phyloP scores from a whole-genome alignment of 1,140 invertebrate genomes.

The Megalopta genalis region DNA sequence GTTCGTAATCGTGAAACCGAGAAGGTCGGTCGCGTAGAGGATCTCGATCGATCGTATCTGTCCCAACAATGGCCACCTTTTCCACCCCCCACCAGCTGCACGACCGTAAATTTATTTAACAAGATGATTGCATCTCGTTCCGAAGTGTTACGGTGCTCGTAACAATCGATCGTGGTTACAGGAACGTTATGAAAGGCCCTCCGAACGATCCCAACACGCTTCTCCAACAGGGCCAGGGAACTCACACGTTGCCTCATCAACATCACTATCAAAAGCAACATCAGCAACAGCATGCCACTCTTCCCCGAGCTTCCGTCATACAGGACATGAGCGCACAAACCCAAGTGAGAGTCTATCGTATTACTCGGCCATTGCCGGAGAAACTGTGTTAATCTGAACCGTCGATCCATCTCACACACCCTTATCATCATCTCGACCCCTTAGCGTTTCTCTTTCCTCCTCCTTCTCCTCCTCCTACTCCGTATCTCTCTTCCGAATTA shows the following conservation, averaged over 20 bases:
- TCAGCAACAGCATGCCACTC: slow-evolving; percentile 77
- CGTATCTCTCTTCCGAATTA: too few relatives aligned
- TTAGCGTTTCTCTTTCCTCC: neutral
- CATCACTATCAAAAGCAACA: slow-evolving; percentile 81
- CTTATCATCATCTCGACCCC: neutral
- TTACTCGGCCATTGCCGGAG: neutral
- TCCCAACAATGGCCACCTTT: slow-evolving; percentile 10
- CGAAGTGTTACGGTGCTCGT: slow-evolving; percentile 10
- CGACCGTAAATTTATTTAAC: slow-evolving; percentile 12
- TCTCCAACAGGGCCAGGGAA: slow-evolving; percentile 79
- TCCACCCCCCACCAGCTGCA: neutral
- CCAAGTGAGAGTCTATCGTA: slow-evolving; percentile 61
- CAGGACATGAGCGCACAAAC: slow-evolving; percentile 74
- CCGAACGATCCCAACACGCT: slow-evolving; percentile 82
- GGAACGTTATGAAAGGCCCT: slow-evolving; percentile 80
- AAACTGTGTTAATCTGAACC: neutral
- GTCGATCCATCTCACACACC: neutral
- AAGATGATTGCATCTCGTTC: slow-evolving; percentile 19
- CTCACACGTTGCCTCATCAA: slow-evolving; percentile 80
- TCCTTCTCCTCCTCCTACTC: neutral
- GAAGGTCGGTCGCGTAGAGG: neutral
- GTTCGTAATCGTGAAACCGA: neutral
- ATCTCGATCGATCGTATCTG: neutral
- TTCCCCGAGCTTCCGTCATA: slow-evolving; percentile 74
- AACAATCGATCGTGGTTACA: slow-evolving; percentile 57